phyloP scores from a whole-genome alignment of 1,140 invertebrate genomes.

The Octopus sinensis region DNA sequence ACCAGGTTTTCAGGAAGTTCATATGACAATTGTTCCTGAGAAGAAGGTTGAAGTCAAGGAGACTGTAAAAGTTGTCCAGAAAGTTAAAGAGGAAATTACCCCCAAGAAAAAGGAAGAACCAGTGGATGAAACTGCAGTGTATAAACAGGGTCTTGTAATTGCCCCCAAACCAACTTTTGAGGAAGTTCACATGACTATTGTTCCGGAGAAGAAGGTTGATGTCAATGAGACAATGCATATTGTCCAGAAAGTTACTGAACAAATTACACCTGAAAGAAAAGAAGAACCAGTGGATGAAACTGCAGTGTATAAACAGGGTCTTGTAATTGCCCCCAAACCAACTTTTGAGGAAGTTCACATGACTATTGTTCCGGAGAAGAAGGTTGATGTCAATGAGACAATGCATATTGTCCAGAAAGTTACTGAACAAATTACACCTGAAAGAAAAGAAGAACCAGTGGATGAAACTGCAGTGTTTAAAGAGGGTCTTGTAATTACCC shows the following conservation, averaged over 20 bases:
- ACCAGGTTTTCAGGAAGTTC: constrained; percentile 8
- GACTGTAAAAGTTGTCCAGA: constrained; percentile 2
- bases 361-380: neutral
- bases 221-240: neutral
- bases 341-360: constrained; percentile 10
- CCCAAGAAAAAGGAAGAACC: constrained; percentile 18
- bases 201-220: constrained; percentile 5
- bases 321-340: constrained; percentile 12
- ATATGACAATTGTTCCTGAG: constrained; percentile 5
- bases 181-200: constrained; percentile 8
- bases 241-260: neutral
- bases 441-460: constrained; percentile 10
- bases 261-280: constrained; percentile 16
- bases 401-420: neutral
- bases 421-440: constrained; percentile 6
- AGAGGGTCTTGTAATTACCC: constrained; percentile 12
- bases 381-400: constrained; percentile 11
- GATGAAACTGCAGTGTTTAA: constrained; percentile 1
- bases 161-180: neutral
- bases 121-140: neutral
- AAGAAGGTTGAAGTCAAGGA: constrained; percentile 8
- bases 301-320: neutral
- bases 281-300: constrained; percentile 7
- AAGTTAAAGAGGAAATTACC: constrained; percentile 21
- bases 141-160: constrained; percentile 13